A percentile compares a stretch with the other conserved stretches of the same genome.
phyloP scores from a whole-genome alignment of 2,888 invertebrate species.

The Ariolimax columbianus region DNA sequence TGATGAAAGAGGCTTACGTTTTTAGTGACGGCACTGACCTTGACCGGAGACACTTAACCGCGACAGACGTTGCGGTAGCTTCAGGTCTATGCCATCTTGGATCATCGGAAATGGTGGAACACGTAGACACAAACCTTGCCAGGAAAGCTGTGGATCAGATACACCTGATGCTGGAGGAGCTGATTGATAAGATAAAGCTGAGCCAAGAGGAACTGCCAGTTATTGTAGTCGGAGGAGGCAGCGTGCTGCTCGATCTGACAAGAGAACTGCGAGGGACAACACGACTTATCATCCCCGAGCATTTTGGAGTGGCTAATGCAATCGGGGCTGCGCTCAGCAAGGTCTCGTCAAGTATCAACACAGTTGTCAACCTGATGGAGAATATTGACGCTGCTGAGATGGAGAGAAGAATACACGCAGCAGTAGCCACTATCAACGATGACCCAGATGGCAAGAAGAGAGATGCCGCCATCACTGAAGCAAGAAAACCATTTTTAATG shows the following conservation, averaged over 20 bases:
- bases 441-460: conserved; percentile 47
- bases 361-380: conserved; percentile 62
- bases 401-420: conserved; percentile 43
- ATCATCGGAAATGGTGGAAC: conserved; percentile 55
- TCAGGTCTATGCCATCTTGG: conserved; percentile 64
- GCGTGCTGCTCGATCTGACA: conserved; percentile 63
- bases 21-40: conserved; percentile 56
- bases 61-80: conserved; percentile 75
- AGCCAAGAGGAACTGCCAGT: conserved; percentile 65
- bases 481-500: conserved; percentile 57
- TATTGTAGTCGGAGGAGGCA: conserved; percentile 75
- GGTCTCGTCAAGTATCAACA: conserved; percentile 67
- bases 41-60: conserved; percentile 60
- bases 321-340: conserved; percentile 77
- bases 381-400: conserved; percentile 52
- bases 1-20: conserved; percentile 65
- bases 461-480: conserved; percentile 50
- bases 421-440: conserved; percentile 36
- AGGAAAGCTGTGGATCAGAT: conserved; percentile 60
- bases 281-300: conserved; percentile 59
- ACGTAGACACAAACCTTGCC: conserved; percentile 58
- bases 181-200: conserved; percentile 70
- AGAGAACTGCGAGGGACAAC: conserved; percentile 60
- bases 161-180: conserved; percentile 62
- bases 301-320: conserved; percentile 75